Percentiles rank a stretch among this genome's conserved stretches.
These are phyloP conservation scores for Ariopsis seemanni DNA, from an alignment of 2,113 vertebrate species.

Conservation along the genomic window DNA sequence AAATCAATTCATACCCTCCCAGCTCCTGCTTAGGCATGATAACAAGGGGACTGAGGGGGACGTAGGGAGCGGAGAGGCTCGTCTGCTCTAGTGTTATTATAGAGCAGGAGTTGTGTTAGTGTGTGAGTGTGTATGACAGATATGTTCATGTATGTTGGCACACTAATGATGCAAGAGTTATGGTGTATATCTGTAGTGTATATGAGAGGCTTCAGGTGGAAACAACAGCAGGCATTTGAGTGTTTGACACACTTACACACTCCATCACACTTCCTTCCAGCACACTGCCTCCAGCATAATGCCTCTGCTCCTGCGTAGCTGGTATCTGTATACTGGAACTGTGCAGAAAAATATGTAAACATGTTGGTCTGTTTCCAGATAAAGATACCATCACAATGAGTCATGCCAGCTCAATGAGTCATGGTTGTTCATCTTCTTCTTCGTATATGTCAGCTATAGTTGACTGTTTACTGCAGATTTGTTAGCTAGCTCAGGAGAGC, in stretches of 20 bases:
- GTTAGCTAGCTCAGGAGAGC: too few relatives aligned
- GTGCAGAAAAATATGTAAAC: background rate
- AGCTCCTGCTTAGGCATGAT: conserved; percentile 34
- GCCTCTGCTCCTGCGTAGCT: too few relatives aligned
- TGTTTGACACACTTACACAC: conserved; percentile 7
- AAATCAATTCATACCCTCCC: conserved; percentile 17
- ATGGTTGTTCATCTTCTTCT: too few relatives aligned
- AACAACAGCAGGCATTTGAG: background rate
- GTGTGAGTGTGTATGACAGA: conserved; percentile 18
- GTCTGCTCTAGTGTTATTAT: background rate
- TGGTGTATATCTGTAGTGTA: background rate
- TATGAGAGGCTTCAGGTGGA: conserved; percentile 10
- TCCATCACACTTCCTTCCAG: background rate
- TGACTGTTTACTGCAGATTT: too few relatives aligned
- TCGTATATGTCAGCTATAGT: too few relatives aligned
- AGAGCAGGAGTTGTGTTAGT: background rate
- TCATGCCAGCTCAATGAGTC: too few relatives aligned
- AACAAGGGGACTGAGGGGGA: conserved; percentile 21
- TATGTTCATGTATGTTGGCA: background rate
- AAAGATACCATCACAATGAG: background rate
- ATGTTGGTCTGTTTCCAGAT: background rate
- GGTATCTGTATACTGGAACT: background rate
- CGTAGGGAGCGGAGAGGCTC: background rate
- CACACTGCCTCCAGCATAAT: too few relatives aligned
- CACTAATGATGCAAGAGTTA: conserved; percentile 25